Evolutionary conservation across 2,113 vertebrate species (phyloP).

Genomic region (Phasianus colchicus): DNA sequence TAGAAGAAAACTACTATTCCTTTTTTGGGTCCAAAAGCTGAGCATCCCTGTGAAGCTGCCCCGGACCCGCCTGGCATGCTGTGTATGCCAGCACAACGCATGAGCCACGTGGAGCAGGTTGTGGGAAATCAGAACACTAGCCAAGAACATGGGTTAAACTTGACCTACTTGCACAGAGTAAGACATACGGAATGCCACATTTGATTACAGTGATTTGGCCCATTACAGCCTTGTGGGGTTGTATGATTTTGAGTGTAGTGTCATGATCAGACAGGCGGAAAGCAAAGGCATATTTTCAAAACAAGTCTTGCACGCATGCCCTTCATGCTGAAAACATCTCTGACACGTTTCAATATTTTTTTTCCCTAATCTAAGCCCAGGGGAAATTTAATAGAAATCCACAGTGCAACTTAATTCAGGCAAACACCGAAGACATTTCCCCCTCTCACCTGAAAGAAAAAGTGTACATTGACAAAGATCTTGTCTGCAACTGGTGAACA

Average conservation of each 20-base stretch:
- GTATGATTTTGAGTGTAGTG: conserved; percentile 70
- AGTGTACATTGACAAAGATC: not conserved
- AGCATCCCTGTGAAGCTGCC: conserved; percentile 21
- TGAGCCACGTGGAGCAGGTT: conserved; percentile 36
- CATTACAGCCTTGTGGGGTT: conserved; percentile 78
- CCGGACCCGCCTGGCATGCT: conserved; percentile 7
- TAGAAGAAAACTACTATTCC: not conserved
- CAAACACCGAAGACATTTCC: not conserved
- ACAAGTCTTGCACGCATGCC: conserved; percentile 74
- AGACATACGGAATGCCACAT: conserved; percentile 82
- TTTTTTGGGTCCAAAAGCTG: not conserved
- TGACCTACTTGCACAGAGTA: conserved; percentile 88
- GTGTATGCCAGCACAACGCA: not conserved
- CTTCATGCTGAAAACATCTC: conserved; percentile 54
- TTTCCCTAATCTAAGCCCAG: not conserved
- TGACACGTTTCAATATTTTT: not conserved
- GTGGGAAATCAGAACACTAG: conserved; percentile 59
- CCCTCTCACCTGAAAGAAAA: not conserved
- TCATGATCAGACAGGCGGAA: conserved; percentile 83
- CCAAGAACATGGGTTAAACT: conserved; percentile 78
- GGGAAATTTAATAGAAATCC: conserved; percentile 29
- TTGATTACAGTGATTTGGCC: conserved; percentile 81
- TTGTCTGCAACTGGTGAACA: not conserved
- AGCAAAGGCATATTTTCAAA: conserved; percentile 81
- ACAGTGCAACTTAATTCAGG: not conserved